These are phyloP conservation scores for Petromus typicus DNA, from an alignment of 2,113 vertebrate species.

Conservation along the genomic window DNA sequence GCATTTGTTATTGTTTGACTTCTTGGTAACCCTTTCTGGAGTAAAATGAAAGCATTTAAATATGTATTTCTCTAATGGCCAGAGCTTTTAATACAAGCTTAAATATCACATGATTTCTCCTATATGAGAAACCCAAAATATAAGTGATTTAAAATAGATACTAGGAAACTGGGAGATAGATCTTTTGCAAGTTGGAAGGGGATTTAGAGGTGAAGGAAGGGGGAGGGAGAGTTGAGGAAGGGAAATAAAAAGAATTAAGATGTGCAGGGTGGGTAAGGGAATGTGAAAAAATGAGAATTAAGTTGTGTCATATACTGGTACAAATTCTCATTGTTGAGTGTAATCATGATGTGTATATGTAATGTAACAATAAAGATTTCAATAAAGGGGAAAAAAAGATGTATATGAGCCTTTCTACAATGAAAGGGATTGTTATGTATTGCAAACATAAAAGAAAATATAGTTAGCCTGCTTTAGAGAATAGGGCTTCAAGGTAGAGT, in stretches of 20 bases:
- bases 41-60: neutral
- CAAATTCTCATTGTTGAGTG: no score
- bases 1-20: neutral
- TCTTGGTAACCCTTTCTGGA: neutral
- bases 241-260: neutral
- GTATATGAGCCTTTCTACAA: neutral
- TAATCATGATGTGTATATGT: no score
- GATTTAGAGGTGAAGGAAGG: neutral
- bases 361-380: no score
- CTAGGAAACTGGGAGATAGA: neutral
- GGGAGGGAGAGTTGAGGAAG: neutral
- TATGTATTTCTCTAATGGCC: neutral
- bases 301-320: no score
- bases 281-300: no score
- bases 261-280: no score
- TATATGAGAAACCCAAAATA: neutral
- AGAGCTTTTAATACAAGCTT: neutral
- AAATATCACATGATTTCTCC: neutral
- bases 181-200: neutral
- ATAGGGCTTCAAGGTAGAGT: neutral
- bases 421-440: neutral
- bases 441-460: neutral
- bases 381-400: no score
- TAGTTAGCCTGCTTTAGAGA: neutral
- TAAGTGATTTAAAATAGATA: neutral